Base-by-base conservation (phyloP, 2,113 vertebrate species). In the Podarcis cretensis region DNA sequence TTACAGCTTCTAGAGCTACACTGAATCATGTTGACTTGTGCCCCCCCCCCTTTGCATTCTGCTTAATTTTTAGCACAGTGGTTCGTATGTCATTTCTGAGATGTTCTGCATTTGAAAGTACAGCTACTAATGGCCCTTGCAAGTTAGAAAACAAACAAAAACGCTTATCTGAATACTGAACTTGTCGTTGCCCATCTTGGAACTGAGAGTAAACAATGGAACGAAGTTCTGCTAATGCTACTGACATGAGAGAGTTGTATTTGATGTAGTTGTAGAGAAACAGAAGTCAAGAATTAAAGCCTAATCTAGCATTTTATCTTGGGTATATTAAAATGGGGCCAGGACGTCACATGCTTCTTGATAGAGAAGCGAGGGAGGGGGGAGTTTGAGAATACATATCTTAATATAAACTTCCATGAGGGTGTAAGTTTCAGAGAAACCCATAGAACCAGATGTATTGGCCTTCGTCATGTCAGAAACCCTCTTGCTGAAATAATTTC, bases 301-400 rank as follows among this genome's bases (percentile, higher is more conserved):
- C 37, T 73, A 21, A 65, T 83, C 59, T 0, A 74, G 8, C n/a
- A 43, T 75, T 81, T 35, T 43, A 3, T 20, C 3, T 78, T 25
- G 40, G 16, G 9, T 48, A 14, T 30, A 1, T 8, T 1, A 75
- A 68, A 83, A 59, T 80, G 1, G 0, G 30, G 0, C 0, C 6
- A 90, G 76, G 13, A n/a, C 75, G 77, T 54, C 59, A 2, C 2
- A 73, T 30, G 68, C n/a, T 20, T 86, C 76, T 86, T 87, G 10
- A 48, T 0, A 0, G 4, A 5, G 25, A 83, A 88, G 1, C 5
- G 79, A 0, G 7, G 27, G 25, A 21, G 0, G 66, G n/a, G n/a
- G n/a, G n/a, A n/a, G n/a, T n/a, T 4, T 68, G 27, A 32, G 1
- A 71, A 81, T 80, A 21, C 0, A n/a, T 74, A 87, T 78, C 77